Conservation (phyloP, 1,140 invertebrate genomes). For the Ostrea denselamellosa region DNA sequence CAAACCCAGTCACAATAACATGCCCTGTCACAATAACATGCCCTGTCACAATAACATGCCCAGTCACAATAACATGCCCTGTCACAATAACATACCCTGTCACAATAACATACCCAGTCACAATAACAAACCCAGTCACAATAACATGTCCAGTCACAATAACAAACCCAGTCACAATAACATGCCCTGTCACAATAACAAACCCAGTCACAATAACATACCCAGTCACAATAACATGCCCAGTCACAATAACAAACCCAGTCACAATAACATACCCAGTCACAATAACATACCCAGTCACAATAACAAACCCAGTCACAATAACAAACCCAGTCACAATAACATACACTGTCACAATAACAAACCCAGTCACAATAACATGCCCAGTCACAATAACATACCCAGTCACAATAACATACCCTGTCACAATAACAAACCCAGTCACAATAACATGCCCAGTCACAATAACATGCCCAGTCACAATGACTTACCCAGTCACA, state of each 20-base stretch:
- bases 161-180: constrained; percentile 93
- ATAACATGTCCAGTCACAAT: not conserved
- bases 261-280: constrained; percentile 84
- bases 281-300: no score
- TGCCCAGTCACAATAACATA: no score
- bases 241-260: constrained; percentile 85
- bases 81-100: constrained; percentile 84
- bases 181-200: not conserved
- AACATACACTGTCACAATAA: constrained; percentile 93
- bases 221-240: no score
- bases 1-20: not conserved
- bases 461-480: no score
- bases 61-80: constrained; percentile 85
- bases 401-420: no score
- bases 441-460: constrained; percentile 84
- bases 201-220: no score
- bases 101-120: no score
- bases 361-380: not conserved
- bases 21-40: no score
- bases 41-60: no score
- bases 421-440: constrained; percentile 85
- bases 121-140: no score
- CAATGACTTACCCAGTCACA: no score
- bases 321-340: not conserved
- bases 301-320: no score